These are phyloP conservation scores for Syndactyla subalaris DNA, from an alignment of 2,797 vertebrate genomes.

Conservation along the genomic window DNA sequence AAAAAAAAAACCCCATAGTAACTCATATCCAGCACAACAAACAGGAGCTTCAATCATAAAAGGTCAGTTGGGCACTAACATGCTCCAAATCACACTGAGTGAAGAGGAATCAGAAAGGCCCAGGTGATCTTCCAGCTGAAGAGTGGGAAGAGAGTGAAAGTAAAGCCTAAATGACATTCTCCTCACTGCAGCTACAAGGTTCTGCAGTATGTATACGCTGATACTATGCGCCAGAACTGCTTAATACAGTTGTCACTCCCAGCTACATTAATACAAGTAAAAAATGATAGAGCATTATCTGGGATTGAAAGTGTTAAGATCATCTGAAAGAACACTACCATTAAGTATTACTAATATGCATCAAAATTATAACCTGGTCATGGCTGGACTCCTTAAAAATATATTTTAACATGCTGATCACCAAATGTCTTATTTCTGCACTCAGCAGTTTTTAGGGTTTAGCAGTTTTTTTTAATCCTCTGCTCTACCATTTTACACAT, in stretches of 20 bases:
- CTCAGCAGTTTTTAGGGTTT: background rate
- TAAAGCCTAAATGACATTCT: background rate
- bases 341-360: background rate
- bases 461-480: background rate
- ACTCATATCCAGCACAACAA: background rate
- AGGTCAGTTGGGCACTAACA: background rate
- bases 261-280: background rate
- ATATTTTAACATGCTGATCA: background rate
- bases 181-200: background rate
- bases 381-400: background rate
- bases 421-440: background rate
- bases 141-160: background rate
- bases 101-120: background rate
- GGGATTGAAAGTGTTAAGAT: background rate
- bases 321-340: background rate
- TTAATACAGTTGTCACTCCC: background rate
- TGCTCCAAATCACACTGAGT: background rate
- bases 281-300: background rate
- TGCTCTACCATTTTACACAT: background rate
- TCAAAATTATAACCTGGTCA: background rate
- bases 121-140: background rate
- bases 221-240: background rate
- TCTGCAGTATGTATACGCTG: background rate
- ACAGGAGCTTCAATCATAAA: background rate
- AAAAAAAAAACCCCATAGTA: background rate